Percentiles rank a stretch among this genome's conserved stretches.
Evolutionary conservation across 2,888 invertebrate species (phyloP).

Genomic region (Ganaspis brasiliensis): DNA sequence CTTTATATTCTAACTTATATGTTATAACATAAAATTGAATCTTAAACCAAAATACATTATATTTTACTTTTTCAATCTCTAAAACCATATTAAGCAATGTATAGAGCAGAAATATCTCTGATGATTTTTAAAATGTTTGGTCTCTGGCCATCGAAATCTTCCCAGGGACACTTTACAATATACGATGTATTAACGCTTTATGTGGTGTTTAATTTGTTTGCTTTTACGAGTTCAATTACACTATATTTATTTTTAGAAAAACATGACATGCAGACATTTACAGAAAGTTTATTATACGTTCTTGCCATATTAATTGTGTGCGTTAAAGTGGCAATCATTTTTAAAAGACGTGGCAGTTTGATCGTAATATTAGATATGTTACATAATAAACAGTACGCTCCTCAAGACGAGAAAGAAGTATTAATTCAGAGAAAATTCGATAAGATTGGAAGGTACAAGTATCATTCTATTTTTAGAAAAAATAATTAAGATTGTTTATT

Average conservation of each 20-base stretch:
- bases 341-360: neutral
- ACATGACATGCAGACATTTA: neutral
- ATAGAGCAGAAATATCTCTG: conserved; percentile 9
- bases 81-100: no score
- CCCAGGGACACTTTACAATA: neutral
- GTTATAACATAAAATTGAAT: no score
- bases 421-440: neutral
- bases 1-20: no score
- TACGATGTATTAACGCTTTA: neutral
- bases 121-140: neutral
- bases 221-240: neutral
- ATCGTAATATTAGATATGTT: neutral
- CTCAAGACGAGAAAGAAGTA: neutral
- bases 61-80: no score
- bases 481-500: no score
- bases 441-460: conserved; percentile 27
- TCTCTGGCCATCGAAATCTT: neutral
- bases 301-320: no score
- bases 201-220: neutral
- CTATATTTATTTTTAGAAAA: neutral
- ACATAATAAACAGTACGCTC: neutral
- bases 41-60: no score
- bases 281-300: neutral
- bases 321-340: neutral
- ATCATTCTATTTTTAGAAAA: no score